These are phyloP conservation scores for Athene cunicularia DNA, from an alignment of 2,113 vertebrate genomes.

Conservation along the genomic window DNA sequence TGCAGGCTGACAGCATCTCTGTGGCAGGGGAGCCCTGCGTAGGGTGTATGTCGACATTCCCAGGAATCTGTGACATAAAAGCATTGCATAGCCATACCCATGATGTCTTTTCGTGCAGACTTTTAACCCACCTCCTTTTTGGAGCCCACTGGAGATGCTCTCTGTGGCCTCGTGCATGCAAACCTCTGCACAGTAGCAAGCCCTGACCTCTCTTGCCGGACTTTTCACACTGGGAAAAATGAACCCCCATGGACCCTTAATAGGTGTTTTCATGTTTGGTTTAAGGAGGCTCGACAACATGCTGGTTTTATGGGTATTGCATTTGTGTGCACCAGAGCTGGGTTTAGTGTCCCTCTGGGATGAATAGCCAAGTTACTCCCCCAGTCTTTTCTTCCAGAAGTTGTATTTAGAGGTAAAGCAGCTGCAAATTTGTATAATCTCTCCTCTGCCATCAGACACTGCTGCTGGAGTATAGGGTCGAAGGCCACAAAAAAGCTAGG, in stretches of 20 bases:
- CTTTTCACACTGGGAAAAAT: background rate
- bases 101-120: background rate
- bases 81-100: rapidly evolving
- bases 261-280: background rate
- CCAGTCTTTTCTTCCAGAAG: background rate
- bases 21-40: background rate
- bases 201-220: background rate
- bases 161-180: background rate
- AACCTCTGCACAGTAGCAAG: background rate
- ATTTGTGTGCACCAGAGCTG: background rate
- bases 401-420: background rate
- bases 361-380: background rate
- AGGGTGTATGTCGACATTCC: background rate
- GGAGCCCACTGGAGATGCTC: background rate
- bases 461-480: background rate
- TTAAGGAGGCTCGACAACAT: background rate
- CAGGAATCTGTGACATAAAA: background rate
- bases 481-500: background rate
- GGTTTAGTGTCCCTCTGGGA: background rate
- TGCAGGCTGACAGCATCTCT: rapidly evolving
- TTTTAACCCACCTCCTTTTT: background rate
- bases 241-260: background rate
- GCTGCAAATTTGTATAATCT: background rate
- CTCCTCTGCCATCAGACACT: background rate
- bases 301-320: background rate